Evolutionary conservation across 1,140 invertebrate species (phyloP).

Genomic region (Harlomillsia oculata): DNA sequence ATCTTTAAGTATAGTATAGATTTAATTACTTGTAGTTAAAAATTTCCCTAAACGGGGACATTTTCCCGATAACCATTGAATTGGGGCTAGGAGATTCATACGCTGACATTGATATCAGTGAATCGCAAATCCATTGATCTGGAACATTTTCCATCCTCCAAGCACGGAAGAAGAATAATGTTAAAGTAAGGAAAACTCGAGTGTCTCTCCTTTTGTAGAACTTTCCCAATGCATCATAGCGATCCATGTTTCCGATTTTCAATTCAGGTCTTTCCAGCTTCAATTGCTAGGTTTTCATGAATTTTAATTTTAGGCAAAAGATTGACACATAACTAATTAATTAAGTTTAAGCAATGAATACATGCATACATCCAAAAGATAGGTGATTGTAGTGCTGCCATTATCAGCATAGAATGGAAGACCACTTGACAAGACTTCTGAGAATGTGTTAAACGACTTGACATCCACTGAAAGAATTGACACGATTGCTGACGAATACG

Average conservation of each 20-base stretch:
- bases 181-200: neutral
- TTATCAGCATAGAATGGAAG: neutral
- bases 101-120: neutral
- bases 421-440: neutral
- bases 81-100: neutral
- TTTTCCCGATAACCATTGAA: neutral
- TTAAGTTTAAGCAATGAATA: neutral
- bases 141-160: neutral
- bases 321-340: neutral
- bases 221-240: neutral
- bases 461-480: neutral
- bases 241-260: neutral
- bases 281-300: neutral
- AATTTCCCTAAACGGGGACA: neutral
- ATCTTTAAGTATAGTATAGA: neutral
- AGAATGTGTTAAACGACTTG: neutral
- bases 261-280: neutral
- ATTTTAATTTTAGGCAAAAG: neutral
- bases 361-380: neutral
- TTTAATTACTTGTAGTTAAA: constrained; percentile 5
- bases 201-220: neutral
- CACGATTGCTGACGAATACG: neutral
- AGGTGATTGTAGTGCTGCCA: neutral
- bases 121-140: constrained; percentile 1
- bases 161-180: neutral